These are phyloP conservation scores for Miichthys miiuy DNA, from an alignment of 2,797 vertebrate genomes.

Conservation along the genomic window DNA sequence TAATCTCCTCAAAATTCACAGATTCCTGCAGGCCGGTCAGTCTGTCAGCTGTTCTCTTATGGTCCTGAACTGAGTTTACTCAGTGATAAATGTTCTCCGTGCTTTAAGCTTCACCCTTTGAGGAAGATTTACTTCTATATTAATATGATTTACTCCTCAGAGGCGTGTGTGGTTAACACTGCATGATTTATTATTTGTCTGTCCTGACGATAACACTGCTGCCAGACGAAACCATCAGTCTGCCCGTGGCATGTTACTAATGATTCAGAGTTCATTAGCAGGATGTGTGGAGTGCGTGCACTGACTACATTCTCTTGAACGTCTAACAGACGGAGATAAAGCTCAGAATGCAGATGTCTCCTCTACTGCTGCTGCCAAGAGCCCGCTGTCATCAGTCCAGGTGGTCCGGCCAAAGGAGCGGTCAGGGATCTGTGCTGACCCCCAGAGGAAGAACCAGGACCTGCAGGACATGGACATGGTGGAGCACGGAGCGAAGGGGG, in stretches of 20 bases:
- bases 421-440: conserved; percentile 54
- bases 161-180: too few relatives aligned
- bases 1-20: too few relatives aligned
- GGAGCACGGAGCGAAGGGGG: conserved; percentile 59
- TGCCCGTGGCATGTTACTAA: background rate
- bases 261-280: background rate
- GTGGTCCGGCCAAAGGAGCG: conserved; percentile 94
- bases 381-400: conserved; percentile 79
- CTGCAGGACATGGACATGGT: conserved; percentile 67
- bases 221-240: too few relatives aligned
- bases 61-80: too few relatives aligned
- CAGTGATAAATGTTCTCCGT: too few relatives aligned
- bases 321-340: conserved; percentile 79
- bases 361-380: conserved; percentile 58
- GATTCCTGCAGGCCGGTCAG: too few relatives aligned
- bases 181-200: too few relatives aligned
- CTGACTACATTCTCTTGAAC: conserved; percentile 10
- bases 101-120: too few relatives aligned
- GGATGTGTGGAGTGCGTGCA: background rate
- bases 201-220: too few relatives aligned
- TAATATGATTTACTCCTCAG: too few relatives aligned
- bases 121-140: too few relatives aligned
- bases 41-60: too few relatives aligned
- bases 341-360: conserved; percentile 53
- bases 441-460: conserved; percentile 79